Base-by-base conservation (phyloP, 1,140 invertebrate species). In the Heliconius melpomene region DNA sequence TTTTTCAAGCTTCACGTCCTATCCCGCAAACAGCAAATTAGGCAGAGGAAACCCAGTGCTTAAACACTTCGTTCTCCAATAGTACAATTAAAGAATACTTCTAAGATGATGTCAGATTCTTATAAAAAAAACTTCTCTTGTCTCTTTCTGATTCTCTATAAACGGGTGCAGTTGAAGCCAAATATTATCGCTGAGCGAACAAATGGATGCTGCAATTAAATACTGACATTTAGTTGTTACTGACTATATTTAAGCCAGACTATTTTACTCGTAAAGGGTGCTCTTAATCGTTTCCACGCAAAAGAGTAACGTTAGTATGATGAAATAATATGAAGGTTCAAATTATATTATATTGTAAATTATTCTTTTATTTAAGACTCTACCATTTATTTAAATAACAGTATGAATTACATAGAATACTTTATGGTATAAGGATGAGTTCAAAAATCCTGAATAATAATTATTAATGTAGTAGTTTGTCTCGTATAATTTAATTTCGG, bases 201-300 rank as follows among this genome's bases (percentile, higher is more conserved):
- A 85, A 86, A 85, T 85, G 88, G 85, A 86, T 85, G 83, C 84
- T 86, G 85, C 86, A 88, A 89, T 88, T 89, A 89, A 89, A 88
- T 86, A 86, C 87, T 84, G 86, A 85, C 87, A 86, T 87, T 87
- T 83, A 85, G 85, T 83, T 73, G 83, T 87, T 72, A 86, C 85
- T 85, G 85, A 87, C 84, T 88, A 75, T 84, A 87, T 84, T 88
- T 85, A 79, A 84, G 81, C 77, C 78, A 38, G 72, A 73, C 79
- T 81, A 71, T 78, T 80, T 79, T 73, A 80, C 75, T 78, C 46
- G 32, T 71, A 74, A 75, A 77, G 79, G 79, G 73, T 72, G 79
- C 73, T 77, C 77, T 81, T 80, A 77, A 80, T 77, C 57, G 72
- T 81, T 80, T 81, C 7, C 60, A 66, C 26, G 75, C 60, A 16